Percentiles rank a stretch among this genome's conserved stretches.
These are phyloP conservation scores for Abscondita cerata DNA, from an alignment of 2,888 invertebrate genomes.

Conservation along the genomic window DNA sequence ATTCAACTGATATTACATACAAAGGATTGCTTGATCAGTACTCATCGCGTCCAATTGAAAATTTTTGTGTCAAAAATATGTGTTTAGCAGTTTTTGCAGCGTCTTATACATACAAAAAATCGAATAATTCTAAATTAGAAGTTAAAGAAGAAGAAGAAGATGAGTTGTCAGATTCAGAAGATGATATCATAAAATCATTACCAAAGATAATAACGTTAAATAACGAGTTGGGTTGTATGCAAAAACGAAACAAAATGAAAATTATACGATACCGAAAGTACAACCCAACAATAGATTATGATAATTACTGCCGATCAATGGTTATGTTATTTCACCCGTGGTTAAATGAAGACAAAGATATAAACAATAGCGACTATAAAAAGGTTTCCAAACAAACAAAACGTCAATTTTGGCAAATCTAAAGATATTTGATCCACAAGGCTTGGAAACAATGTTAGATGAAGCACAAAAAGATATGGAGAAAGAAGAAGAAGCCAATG, in stretches of 20 bases:
- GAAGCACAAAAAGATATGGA: no score
- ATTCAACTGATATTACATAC: neutral
- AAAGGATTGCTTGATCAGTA: neutral
- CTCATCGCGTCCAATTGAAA: neutral
- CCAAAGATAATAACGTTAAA: no score
- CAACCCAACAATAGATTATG: neutral
- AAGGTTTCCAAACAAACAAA: no score
- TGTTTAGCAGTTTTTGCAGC: constrained; percentile 5
- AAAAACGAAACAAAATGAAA: neutral
- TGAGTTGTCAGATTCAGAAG: neutral
- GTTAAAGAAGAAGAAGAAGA: neutral
- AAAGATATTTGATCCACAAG: no score
- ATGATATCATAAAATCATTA: no score
- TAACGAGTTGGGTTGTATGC: neutral
- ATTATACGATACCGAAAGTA: constrained; percentile 1
- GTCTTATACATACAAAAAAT: neutral
- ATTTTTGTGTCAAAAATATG: constrained; percentile 1
- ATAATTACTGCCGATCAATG: constrained; percentile 28
- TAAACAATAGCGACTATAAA: no score
- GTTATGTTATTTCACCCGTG: constrained; percentile 37
- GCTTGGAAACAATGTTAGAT: no score
- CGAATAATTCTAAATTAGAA: neutral
- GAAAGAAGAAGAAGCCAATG: no score
- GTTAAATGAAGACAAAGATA: constrained; percentile 32
- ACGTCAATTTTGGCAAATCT: no score